Evolutionary conservation across 2,888 invertebrate genomes (phyloP).

Genomic region (Euclidia mi): DNA sequence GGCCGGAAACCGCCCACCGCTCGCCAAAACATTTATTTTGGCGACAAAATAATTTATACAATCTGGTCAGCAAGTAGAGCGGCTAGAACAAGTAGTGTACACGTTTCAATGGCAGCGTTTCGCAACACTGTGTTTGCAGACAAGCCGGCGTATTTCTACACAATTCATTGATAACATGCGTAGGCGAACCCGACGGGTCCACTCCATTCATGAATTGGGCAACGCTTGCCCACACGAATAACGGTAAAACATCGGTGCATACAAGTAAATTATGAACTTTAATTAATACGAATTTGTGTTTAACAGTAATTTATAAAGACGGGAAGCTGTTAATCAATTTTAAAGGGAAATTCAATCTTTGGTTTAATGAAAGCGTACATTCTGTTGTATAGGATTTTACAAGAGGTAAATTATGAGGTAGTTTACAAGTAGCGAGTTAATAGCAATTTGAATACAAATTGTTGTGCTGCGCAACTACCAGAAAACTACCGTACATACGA

Average conservation of each 20-base stretch:
- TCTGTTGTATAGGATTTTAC: conserved; percentile 31
- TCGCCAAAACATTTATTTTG: conserved; percentile 45
- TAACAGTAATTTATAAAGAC: conserved; percentile 74
- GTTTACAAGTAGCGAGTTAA: conserved; percentile 33
- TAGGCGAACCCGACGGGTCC: conserved; percentile 80
- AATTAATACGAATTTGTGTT: conserved; percentile 80
- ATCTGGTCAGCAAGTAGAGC: conserved; percentile 54
- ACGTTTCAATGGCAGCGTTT: conserved; percentile 75
- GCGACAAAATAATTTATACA: conserved; percentile 43
- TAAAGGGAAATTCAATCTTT: conserved; percentile 42
- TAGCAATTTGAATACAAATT: conserved; percentile 50
- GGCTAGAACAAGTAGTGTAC: conserved; percentile 49
- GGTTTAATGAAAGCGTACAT: conserved; percentile 32
- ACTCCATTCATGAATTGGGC: conserved; percentile 88
- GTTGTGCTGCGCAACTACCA: conserved; percentile 37
- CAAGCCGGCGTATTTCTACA: conserved; percentile 76
- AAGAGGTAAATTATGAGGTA: conserved; percentile 41
- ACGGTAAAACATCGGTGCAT: conserved; percentile 70
- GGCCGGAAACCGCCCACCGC: conserved; percentile 53
- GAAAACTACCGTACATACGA: conserved; percentile 28
- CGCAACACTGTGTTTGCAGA: conserved; percentile 77
- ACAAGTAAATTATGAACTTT: conserved; percentile 78
- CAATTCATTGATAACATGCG: conserved; percentile 82
- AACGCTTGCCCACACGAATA: conserved; percentile 80
- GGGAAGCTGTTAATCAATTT: conserved; percentile 67